A percentile compares a stretch with the other conserved stretches of the same genome.
Evolutionary conservation across 2,888 invertebrate species (phyloP).

Genomic region (Oconnorella tubifera): DNA sequence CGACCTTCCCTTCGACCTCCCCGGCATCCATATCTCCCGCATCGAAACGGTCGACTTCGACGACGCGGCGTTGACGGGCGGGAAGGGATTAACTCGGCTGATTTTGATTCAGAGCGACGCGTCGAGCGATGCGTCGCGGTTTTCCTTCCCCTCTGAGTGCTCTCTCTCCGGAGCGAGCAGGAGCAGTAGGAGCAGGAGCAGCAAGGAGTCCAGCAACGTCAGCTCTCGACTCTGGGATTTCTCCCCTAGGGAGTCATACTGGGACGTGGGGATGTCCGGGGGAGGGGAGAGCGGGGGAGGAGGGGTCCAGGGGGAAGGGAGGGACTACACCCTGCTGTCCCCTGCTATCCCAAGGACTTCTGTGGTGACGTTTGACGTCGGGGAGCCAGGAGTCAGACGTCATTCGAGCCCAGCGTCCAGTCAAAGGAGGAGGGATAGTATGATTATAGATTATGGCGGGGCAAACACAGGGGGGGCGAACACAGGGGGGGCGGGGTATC

Average conservation of each 20-base stretch:
- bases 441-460: neutral
- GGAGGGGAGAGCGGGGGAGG: conserved; percentile 22
- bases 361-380: conserved; percentile 34
- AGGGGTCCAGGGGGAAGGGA: neutral
- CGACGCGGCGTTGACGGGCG: conserved; percentile 14
- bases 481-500: neutral
- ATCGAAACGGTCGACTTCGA: conserved; percentile 36
- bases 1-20: conserved; percentile 15
- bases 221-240: conserved; percentile 37
- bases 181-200: conserved; percentile 32
- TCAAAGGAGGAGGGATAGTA: conserved; percentile 30
- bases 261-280: conserved; percentile 31
- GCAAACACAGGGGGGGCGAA: neutral
- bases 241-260: conserved; percentile 35
- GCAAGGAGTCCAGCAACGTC: conserved; percentile 34
- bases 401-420: conserved; percentile 34
- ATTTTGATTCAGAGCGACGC: conserved; percentile 32
- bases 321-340: conserved; percentile 19
- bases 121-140: conserved; percentile 30
- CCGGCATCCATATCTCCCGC: conserved; percentile 36
- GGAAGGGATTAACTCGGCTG: conserved; percentile 18
- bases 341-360: conserved; percentile 27
- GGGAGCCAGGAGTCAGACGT: conserved; percentile 25
- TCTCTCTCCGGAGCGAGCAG: conserved; percentile 32
- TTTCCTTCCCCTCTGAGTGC: conserved; percentile 34